Evolutionary conservation across 2,888 invertebrate genomes (phyloP).

Genomic region (Phalangium opilio): DNA sequence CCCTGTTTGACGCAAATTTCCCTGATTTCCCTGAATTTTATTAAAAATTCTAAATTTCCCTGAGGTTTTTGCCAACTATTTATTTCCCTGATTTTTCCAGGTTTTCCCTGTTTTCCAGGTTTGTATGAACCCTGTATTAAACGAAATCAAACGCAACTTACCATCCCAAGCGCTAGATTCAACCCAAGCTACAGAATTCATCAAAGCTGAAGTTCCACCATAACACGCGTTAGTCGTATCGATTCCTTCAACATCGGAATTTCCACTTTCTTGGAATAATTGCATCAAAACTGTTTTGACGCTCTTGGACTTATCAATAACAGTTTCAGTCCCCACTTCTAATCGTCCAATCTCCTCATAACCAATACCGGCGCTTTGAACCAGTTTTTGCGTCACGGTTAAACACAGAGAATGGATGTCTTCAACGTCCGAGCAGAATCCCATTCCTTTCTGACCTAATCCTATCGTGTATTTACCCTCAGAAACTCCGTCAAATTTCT

Average conservation of each 20-base stretch:
- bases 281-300: slow-evolving; percentile 96
- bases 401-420: slow-evolving; percentile 91
- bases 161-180: slow-evolving; percentile 96
- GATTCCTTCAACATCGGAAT: slow-evolving; percentile 83
- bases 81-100: too few relatives aligned
- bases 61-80: too few relatives aligned
- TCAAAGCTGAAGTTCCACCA: slow-evolving; percentile 92
- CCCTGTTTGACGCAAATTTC: too few relatives aligned
- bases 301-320: slow-evolving; percentile 96
- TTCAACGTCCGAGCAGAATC: slow-evolving; percentile 89
- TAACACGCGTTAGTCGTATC: slow-evolving; percentile 98
- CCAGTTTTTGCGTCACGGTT: slow-evolving; percentile 68
- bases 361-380: slow-evolving; percentile 61
- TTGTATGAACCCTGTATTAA: too few relatives aligned
- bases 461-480: slow-evolving; percentile 85
- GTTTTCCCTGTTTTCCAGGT: too few relatives aligned
- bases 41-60: too few relatives aligned
- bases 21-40: too few relatives aligned
- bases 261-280: slow-evolving; percentile 73
- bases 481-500: slow-evolving; percentile 47
- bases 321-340: slow-evolving; percentile 96
- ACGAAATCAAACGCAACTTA: too few relatives aligned
- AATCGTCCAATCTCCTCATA: slow-evolving; percentile 69
- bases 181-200: slow-evolving; percentile 91
- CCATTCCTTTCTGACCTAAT: slow-evolving; percentile 88